These are phyloP conservation scores for Acrocyrtus sp. DNA, from an alignment of 2,888 invertebrate species.

Conservation along the genomic window DNA sequence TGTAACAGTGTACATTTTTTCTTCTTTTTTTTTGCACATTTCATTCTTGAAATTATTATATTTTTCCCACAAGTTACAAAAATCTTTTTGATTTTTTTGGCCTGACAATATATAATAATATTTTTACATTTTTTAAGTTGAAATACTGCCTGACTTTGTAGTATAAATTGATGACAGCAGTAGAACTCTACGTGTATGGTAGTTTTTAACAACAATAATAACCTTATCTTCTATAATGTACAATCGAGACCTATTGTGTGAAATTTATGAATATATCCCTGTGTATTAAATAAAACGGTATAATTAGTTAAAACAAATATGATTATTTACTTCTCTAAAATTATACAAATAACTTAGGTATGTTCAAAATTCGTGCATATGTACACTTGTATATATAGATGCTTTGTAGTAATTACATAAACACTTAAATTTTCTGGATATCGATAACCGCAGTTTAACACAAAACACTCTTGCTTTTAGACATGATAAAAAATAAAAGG, in stretches of 20 bases:
- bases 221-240: too few relatives aligned
- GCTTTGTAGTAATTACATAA: too few relatives aligned
- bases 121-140: neutral
- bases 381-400: too few relatives aligned
- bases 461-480: too few relatives aligned
- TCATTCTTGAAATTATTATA: neutral
- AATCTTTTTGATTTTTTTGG: neutral
- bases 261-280: neutral
- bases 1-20: too few relatives aligned
- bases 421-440: too few relatives aligned
- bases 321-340: too few relatives aligned
- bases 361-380: too few relatives aligned
- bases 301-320: neutral
- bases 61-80: neutral
- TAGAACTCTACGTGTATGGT: neutral
- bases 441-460: too few relatives aligned
- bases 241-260: neutral
- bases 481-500: too few relatives aligned
- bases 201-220: neutral
- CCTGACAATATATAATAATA: neutral
- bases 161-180: neutral
- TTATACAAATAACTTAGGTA: too few relatives aligned
- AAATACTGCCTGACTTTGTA: neutral
- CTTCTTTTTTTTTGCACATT: neutral
- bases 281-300: too few relatives aligned